Conservation (phyloP, 2,888 invertebrate species). For the Meta bourneti region DNA sequence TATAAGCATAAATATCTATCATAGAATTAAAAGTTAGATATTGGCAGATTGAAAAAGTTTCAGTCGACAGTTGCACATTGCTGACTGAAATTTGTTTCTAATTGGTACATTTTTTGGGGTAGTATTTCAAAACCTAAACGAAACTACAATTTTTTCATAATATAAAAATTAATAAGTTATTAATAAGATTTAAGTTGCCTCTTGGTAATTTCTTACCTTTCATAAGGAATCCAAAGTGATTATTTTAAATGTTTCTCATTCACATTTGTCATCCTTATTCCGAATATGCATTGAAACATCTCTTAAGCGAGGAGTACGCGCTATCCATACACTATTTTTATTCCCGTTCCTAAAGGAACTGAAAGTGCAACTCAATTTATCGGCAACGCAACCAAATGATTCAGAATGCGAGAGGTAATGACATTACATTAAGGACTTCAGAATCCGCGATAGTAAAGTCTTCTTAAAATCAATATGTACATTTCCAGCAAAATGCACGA, state of each 20-base stretch:
- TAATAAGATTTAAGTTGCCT: neutral
- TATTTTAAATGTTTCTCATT: neutral
- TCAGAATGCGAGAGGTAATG: neutral
- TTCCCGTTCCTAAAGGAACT: neutral
- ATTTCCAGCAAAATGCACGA: constrained; percentile 48
- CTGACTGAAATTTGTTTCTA: too few relatives aligned
- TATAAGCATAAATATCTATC: too few relatives aligned
- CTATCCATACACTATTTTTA: neutral
- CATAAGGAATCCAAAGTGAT: neutral
- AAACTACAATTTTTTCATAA: too few relatives aligned
- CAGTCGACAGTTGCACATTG: too few relatives aligned
- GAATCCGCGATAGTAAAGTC: constrained; percentile 3
- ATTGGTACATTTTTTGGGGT: too few relatives aligned
- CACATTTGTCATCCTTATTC: neutral
- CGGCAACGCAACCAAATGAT: neutral
- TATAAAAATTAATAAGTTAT: neutral
- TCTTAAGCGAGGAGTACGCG: neutral
- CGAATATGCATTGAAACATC: neutral
- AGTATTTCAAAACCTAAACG: too few relatives aligned
- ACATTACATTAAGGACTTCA: neutral
- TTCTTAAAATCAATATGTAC: constrained; percentile 39
- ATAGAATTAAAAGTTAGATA: too few relatives aligned
- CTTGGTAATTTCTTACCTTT: neutral
- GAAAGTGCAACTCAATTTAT: neutral
- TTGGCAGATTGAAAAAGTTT: too few relatives aligned